These are phyloP conservation scores for Pitta sordida DNA, from an alignment of 2,113 vertebrate genomes.

Conservation along the genomic window DNA sequence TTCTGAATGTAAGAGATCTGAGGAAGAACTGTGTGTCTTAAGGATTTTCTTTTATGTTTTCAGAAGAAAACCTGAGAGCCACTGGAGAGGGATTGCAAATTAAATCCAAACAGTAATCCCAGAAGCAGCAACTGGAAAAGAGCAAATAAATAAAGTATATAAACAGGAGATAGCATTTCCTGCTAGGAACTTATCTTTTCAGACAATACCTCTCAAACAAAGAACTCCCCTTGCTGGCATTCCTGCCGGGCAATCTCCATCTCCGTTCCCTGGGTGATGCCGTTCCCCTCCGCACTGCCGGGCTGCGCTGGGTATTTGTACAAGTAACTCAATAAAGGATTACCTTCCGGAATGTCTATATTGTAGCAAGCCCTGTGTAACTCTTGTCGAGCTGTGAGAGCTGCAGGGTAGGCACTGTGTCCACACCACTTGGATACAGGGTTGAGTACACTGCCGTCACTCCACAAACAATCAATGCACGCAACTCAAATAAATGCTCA, in stretches of 20 bases:
- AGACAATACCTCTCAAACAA: neutral
- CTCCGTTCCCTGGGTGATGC: neutral
- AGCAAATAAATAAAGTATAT: conserved; percentile 29
- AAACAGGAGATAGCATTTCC: neutral
- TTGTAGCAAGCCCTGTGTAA: neutral
- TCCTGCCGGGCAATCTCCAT: neutral
- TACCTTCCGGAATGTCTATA: rapidly evolving
- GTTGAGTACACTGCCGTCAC: too few species aligned
- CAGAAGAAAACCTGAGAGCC: neutral
- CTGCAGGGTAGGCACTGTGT: neutral
- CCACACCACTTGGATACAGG: neutral
- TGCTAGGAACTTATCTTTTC: neutral
- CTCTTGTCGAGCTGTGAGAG: neutral
- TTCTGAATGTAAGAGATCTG: conserved; percentile 1
- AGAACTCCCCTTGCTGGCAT: neutral
- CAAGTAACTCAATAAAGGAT: neutral
- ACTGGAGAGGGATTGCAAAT: neutral
- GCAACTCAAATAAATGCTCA: neutral
- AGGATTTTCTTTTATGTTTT: neutral
- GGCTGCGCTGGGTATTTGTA: neutral
- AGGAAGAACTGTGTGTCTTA: neutral
- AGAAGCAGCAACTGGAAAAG: neutral
- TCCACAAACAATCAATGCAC: neutral
- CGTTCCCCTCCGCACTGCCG: neutral
- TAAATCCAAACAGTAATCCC: neutral